These are phyloP conservation scores for Megaceryle maxima DNA, from an alignment of 2,113 vertebrate species.

Conservation along the genomic window DNA sequence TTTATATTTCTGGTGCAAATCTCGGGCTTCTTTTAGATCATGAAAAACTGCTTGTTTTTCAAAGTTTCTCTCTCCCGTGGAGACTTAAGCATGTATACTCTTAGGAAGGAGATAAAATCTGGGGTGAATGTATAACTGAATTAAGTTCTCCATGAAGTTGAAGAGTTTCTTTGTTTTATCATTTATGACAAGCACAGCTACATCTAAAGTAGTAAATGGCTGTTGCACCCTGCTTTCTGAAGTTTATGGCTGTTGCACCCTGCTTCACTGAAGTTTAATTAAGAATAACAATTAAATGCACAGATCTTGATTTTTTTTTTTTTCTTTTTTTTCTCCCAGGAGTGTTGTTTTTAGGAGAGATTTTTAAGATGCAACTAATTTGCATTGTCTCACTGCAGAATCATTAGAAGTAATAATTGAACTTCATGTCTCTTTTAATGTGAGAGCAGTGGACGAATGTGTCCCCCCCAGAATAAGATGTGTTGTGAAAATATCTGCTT, in stretches of 20 bases:
- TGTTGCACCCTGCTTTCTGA: background rate
- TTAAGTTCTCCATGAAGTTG: background rate
- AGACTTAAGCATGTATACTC: background rate
- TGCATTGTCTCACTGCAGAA: background rate
- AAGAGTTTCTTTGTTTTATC: background rate
- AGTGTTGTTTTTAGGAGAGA: background rate
- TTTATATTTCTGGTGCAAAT: background rate
- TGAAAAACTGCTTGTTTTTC: background rate
- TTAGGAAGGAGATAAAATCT: background rate
- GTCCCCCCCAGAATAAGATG: background rate
- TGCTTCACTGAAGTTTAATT: constrained; percentile 19
- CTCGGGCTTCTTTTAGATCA: background rate
- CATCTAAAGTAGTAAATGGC: background rate
- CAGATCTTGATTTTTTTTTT: background rate
- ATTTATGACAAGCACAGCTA: background rate
- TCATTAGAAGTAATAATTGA: background rate
- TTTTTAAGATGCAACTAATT: background rate
- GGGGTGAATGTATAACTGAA: background rate
- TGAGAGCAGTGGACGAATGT: background rate
- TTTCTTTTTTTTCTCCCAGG: background rate
- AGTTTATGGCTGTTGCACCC: background rate
- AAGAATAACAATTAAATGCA: background rate
- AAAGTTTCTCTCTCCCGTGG: background rate
- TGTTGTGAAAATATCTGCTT: background rate
- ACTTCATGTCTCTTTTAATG: background rate